phyloP scores from a whole-genome alignment of 2,888 invertebrate genomes.

The Agrotis ipsilon region DNA sequence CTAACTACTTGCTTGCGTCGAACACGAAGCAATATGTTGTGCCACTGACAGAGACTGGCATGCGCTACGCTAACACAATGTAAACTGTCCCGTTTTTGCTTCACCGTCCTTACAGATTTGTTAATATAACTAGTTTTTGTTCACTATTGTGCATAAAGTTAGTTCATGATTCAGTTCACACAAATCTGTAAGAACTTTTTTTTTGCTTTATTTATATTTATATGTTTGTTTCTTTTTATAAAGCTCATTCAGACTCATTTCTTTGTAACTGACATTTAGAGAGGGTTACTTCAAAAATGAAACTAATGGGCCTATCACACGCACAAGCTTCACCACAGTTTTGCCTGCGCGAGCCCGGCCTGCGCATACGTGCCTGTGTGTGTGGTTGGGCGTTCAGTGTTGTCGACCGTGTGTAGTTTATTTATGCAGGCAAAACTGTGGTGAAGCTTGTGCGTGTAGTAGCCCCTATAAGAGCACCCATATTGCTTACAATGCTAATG shows the following conservation, averaged over 20 bases:
- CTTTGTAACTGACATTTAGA: not conserved
- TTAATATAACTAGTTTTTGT: not conserved
- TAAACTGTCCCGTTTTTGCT: constrained; percentile 57
- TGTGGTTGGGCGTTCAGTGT: too few relatives aligned
- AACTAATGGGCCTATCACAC: too few relatives aligned
- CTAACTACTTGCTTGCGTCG: constrained; percentile 56
- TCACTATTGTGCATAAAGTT: not conserved
- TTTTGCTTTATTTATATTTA: not conserved
- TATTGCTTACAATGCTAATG: not conserved
- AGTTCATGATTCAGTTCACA: not conserved
- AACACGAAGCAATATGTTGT: constrained; percentile 48
- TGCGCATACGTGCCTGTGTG: too few relatives aligned
- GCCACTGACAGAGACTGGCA: constrained; percentile 49
- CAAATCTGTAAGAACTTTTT: constrained; percentile 50
- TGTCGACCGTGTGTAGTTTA: too few relatives aligned
- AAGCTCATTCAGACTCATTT: not conserved
- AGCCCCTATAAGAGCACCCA: too few relatives aligned
- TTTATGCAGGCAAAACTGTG: too few relatives aligned
- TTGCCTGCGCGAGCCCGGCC: too few relatives aligned
- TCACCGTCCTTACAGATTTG: constrained; percentile 34
- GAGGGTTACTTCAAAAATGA: not conserved
- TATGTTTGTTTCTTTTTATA: not conserved
- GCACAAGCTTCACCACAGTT: too few relatives aligned
- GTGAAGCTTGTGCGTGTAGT: too few relatives aligned
- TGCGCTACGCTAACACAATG: constrained; percentile 56